Evolutionary conservation across 2,113 vertebrate species (phyloP).

Genomic region (Pterophyllum scalare): DNA sequence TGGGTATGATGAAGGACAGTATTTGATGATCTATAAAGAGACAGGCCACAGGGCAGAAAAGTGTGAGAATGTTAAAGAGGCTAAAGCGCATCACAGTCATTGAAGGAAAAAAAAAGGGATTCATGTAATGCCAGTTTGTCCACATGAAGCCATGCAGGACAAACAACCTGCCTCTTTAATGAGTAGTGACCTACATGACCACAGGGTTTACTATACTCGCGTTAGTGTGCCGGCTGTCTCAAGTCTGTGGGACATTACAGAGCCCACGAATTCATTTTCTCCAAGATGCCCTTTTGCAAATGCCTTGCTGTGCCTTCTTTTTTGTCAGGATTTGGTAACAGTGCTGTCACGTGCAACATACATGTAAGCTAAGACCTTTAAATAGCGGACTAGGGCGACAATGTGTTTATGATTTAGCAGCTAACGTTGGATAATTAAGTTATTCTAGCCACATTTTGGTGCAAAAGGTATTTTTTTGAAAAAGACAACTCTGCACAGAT

Average conservation of each 20-base stretch:
- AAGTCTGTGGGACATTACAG: too few relatives aligned
- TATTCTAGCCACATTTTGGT: not conserved
- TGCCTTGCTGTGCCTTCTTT: too few relatives aligned
- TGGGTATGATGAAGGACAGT: not conserved
- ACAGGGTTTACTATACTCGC: not conserved
- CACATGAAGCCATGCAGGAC: constrained; percentile 16
- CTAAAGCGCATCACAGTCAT: constrained; percentile 5
- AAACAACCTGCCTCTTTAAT: too few relatives aligned
- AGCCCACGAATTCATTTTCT: too few relatives aligned
- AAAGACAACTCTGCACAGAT: too few relatives aligned
- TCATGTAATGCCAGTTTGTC: not conserved
- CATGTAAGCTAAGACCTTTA: not conserved
- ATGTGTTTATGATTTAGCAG: not conserved
- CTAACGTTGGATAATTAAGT: not conserved
- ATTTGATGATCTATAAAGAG: too few relatives aligned
- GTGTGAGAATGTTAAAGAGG: too few relatives aligned
- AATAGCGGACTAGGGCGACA: not conserved
- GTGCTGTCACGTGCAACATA: not conserved
- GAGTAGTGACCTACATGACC: constrained; percentile 22
- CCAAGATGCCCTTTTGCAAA: too few relatives aligned
- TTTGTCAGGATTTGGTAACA: too few relatives aligned
- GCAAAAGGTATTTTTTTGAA: too few relatives aligned
- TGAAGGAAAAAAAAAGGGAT: not conserved
- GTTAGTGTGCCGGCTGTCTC: not conserved
- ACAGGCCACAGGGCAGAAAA: too few relatives aligned